phyloP scores from a whole-genome alignment of 2,888 invertebrate species.

The Platycheirus rosarum region DNA sequence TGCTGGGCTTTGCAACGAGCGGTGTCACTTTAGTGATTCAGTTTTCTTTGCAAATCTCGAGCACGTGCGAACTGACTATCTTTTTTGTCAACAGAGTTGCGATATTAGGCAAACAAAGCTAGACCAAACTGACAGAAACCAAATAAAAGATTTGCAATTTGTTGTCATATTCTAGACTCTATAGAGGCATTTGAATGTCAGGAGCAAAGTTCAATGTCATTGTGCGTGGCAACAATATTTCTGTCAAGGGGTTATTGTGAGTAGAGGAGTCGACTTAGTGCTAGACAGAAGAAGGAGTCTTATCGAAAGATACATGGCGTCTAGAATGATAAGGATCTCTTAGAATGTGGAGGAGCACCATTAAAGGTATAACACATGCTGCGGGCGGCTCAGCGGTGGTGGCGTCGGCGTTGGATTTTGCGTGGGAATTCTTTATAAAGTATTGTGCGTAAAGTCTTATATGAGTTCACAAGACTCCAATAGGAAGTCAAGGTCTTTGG shows the following conservation, averaged over 20 bases:
- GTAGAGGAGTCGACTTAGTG: not conserved
- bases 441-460: slow-evolving; percentile 3
- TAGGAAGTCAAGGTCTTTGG: slow-evolving; percentile 19
- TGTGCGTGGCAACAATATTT: too few relatives aligned
- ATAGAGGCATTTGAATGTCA: not conserved
- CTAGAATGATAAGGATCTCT: slow-evolving; percentile 27
- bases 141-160: slow-evolving; percentile 7
- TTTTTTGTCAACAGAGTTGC: slow-evolving; percentile 13
- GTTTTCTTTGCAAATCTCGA: slow-evolving; percentile 14
- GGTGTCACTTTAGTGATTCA: slow-evolving; percentile 17
- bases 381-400: not conserved
- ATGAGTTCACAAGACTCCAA: slow-evolving; percentile 14
- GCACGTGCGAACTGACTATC: slow-evolving; percentile 36
- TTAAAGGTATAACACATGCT: slow-evolving; percentile 7
- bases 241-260: not conserved
- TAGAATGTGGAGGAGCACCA: slow-evolving; percentile 10
- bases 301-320: slow-evolving; percentile 7
- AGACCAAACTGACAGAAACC: not conserved
- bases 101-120: slow-evolving; percentile 4
- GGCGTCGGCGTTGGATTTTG: not conserved
- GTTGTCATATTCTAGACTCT: too few relatives aligned
- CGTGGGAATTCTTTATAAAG: slow-evolving; percentile 14
- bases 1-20: slow-evolving; percentile 13
- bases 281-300: slow-evolving; percentile 2
- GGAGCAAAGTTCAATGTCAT: not conserved